Conservation (phyloP, 2,113 vertebrate genomes). For the Nothobranchius furzeri region DNA sequence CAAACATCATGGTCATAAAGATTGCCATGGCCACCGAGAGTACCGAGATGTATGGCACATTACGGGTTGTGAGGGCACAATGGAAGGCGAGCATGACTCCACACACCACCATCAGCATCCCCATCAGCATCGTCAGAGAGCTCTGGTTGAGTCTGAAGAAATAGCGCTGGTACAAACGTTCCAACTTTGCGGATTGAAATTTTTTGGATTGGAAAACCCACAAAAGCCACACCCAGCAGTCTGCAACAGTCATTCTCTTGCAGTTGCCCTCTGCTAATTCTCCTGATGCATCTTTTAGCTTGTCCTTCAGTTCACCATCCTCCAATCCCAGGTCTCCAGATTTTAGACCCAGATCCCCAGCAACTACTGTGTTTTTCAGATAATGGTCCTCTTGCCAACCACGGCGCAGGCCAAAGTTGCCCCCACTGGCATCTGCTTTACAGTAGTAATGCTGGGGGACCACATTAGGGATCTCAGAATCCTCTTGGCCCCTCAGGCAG, state of each 20-base stretch:
- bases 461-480: slow-evolving; percentile 62
- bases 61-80: slow-evolving; percentile 73
- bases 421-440: slow-evolving; percentile 61
- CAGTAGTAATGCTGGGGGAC: slow-evolving; percentile 70
- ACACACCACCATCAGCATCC: slow-evolving; percentile 88
- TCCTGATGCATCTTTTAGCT: slow-evolving; percentile 65
- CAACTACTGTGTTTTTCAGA: slow-evolving; percentile 77
- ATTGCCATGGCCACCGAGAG: slow-evolving; percentile 85
- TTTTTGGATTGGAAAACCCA: slow-evolving; percentile 95
- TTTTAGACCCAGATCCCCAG: slow-evolving; percentile 82
- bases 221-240: slow-evolving; percentile 81
- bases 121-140: slow-evolving; percentile 96
- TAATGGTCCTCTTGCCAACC: slow-evolving; percentile 96
- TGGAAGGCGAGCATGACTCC: slow-evolving; percentile 91
- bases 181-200: slow-evolving; percentile 93
- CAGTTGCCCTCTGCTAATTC: slow-evolving; percentile 36
- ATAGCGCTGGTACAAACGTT: slow-evolving; percentile 96
- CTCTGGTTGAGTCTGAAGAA: slow-evolving; percentile 99
- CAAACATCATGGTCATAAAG: slow-evolving; percentile 89
- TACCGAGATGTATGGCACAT: slow-evolving; percentile 77
- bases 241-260: slow-evolving; percentile 56
- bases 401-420: slow-evolving; percentile 80
- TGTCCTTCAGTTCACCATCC: slow-evolving; percentile 79
- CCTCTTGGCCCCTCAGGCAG: slow-evolving; percentile 91
- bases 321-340: slow-evolving; percentile 85